Base-by-base conservation (phyloP, 2,113 vertebrate genomes). In the Archilochus colubris region DNA sequence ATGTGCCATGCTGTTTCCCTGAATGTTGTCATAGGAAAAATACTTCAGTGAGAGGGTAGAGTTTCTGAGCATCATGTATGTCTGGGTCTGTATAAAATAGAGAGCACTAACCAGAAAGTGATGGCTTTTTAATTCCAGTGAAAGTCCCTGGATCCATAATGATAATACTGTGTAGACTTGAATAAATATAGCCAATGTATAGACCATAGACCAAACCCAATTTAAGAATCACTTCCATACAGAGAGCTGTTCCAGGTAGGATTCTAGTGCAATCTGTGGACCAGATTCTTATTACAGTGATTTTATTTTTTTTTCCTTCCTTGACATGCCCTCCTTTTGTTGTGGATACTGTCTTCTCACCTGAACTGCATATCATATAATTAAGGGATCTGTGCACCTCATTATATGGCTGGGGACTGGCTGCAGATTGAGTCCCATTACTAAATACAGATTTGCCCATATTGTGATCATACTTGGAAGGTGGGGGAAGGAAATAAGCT, bases 381-480 rank as follows among this genome's bases (percentile, higher is more conserved):
- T 51, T 73, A 31, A 25, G 4, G 10, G 55, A 4, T 20, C 11
- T 27, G 12, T n/a, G 30, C 14, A 36, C 18, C 16, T 4, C 14
- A 1, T 68, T 64, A 21, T 11, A 2, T 40, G 15, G 9, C 46
- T 88, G 67, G n/a, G 43, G 18, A 57, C 51, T 24, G 40, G 10
- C 44, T 46, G 50, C 58, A 72, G 48, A 25, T 82, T 54, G 31
- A 27, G 40, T 80, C 31, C 30, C 9, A 2, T n/a, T 84, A 44
- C 78, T 69, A 74, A 62, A 58, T 25, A n/a, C 14, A 33, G 10
- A 5, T 25, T 55, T 84, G 25, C 20, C 66, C 77, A 1, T 63
- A 4, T 62, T 0, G 0, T 58, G n/a, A 13, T 78, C 0, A 0
- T 53, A 28, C 27, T 28, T 93, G 58, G 20, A 66, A 61, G 54